These are phyloP conservation scores for Vulpes ferrilata DNA, from an alignment of 2,113 vertebrate species.

Conservation along the genomic window DNA sequence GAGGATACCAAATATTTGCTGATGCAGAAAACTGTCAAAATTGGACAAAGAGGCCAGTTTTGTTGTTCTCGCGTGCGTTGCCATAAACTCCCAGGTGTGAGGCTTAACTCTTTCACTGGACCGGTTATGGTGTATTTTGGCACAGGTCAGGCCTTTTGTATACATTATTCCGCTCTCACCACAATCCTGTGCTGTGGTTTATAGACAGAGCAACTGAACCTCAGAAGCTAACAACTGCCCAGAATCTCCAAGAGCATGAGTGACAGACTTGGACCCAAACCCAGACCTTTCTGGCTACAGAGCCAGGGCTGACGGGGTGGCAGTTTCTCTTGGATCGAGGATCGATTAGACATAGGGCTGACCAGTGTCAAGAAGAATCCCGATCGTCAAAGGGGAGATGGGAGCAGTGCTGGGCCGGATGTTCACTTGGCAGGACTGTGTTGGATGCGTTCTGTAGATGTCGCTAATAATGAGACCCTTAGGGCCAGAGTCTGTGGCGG, in stretches of 20 bases:
- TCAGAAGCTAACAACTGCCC: neutral
- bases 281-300: neutral
- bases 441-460: neutral
- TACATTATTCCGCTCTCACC: neutral
- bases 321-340: neutral
- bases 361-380: too few relatives aligned
- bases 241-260: rapidly evolving
- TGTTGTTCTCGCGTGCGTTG: neutral
- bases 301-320: neutral
- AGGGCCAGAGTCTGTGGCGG: neutral
- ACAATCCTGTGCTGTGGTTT: neutral
- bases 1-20: neutral
- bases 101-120: neutral
- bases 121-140: neutral
- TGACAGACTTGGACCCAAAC: neutral
- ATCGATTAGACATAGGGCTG: rapidly evolving
- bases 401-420: too few relatives aligned
- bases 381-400: rapidly evolving
- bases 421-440: rapidly evolving
- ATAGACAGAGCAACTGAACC: neutral
- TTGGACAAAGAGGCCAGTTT: neutral
- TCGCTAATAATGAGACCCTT: too few relatives aligned
- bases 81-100: neutral
- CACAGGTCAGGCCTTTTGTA: neutral
- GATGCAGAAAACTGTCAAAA: conserved; percentile 3